Evolutionary conservation across 1,140 invertebrate genomes (phyloP).

Genomic region (Brachionus plicatilis): DNA sequence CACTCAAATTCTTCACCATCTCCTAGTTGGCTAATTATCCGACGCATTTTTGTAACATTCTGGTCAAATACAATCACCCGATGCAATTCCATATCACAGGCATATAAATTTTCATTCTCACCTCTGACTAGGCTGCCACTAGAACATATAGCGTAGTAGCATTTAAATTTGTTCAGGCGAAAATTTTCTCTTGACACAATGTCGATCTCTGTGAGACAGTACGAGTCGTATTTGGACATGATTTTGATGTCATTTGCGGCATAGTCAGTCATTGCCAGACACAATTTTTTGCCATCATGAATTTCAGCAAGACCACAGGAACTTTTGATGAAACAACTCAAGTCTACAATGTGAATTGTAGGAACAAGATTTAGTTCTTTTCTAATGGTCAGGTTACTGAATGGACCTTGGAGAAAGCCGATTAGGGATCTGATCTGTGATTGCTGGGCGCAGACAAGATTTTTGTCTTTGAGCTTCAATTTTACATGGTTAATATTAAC

Average conservation of each 20-base stretch:
- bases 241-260: constrained; percentile 13
- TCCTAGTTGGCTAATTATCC: neutral
- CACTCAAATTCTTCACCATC: constrained; percentile 31
- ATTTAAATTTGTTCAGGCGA: constrained; percentile 7
- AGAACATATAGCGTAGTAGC: constrained; percentile 20
- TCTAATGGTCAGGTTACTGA: neutral
- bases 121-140: neutral
- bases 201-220: neutral
- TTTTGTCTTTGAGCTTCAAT: neutral
- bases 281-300: neutral
- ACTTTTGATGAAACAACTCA: constrained; percentile 7
- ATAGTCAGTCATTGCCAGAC: neutral
- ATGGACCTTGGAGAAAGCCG: neutral
- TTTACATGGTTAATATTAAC: neutral
- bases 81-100: constrained; percentile 38
- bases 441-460: neutral
- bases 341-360: neutral
- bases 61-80: constrained; percentile 20
- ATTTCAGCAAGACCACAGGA: constrained; percentile 19
- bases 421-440: neutral
- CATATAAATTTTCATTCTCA: neutral
- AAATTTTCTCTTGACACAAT: neutral
- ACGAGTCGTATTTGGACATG: neutral
- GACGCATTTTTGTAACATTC: neutral
- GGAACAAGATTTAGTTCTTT: neutral